phyloP scores from a whole-genome alignment of 2,888 invertebrate species.

The Heliconius ethilla region DNA sequence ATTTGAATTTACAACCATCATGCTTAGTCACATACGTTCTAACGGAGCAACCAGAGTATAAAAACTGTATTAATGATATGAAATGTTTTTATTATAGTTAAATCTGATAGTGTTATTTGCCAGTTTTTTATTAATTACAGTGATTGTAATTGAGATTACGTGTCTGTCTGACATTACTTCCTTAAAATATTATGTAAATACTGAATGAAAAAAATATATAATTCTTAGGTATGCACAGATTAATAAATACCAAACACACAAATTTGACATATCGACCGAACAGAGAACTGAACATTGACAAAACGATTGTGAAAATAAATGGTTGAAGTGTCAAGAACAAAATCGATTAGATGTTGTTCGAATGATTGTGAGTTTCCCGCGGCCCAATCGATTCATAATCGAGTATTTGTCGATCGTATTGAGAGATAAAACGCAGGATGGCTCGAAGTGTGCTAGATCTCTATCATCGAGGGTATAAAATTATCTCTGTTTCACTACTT shows the following conservation, averaged over 20 bases:
- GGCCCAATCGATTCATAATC: conserved; percentile 47
- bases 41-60: neutral
- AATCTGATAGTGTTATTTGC: conserved; percentile 8
- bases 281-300: conserved; percentile 36
- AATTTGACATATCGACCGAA: conserved; percentile 34
- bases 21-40: neutral
- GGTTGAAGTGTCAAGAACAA: conserved; percentile 45
- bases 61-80: conserved; percentile 9
- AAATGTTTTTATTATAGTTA: conserved; percentile 1
- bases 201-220: neutral
- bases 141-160: neutral
- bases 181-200: neutral
- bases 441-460: conserved; percentile 44
- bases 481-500: conserved; percentile 41
- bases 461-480: conserved; percentile 43
- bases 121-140: conserved; percentile 6
- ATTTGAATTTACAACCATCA: neutral
- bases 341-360: conserved; percentile 49
- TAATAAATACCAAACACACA: neutral
- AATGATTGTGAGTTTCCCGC: conserved; percentile 45
- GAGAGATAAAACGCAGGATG: conserved; percentile 44
- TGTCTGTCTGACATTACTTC: conserved; percentile 7
- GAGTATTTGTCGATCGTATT: conserved; percentile 49
- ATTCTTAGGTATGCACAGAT: neutral
- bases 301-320: conserved; percentile 38